These are phyloP conservation scores for Hyles vespertilio DNA, from an alignment of 1,140 invertebrate species.

Conservation along the genomic window DNA sequence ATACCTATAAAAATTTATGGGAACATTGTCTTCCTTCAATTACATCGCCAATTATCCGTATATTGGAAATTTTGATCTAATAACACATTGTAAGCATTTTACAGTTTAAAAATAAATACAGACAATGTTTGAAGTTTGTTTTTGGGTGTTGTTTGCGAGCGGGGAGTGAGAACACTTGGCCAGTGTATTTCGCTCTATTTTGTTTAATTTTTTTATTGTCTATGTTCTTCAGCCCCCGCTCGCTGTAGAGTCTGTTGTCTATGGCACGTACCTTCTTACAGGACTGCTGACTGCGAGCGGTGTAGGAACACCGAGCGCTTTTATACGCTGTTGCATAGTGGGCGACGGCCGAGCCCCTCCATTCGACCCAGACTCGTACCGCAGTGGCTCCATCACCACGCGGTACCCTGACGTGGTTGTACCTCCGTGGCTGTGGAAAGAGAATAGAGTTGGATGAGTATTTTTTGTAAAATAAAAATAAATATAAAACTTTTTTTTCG, in stretches of 20 bases:
- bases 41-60: conserved; percentile 37
- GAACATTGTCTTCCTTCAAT: conserved; percentile 25
- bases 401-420: conserved; percentile 55
- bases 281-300: conserved; percentile 90
- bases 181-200: no score
- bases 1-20: conserved; percentile 39
- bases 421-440: conserved; percentile 49
- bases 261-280: conserved; percentile 82
- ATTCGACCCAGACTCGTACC: conserved; percentile 73
- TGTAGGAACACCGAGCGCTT: conserved; percentile 91
- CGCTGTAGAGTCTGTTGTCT: background rate
- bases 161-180: no score
- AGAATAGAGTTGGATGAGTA: background rate
- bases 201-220: no score
- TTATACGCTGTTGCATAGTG: conserved; percentile 92
- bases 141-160: background rate
- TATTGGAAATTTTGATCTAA: conserved; percentile 30
- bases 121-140: background rate
- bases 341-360: conserved; percentile 80
- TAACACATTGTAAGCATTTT: conserved; percentile 27
- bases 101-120: background rate
- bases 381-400: conserved; percentile 63
- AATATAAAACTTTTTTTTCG: no score
- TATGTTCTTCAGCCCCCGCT: background rate
- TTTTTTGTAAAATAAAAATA: background rate